phyloP scores from a whole-genome alignment of 2,113 vertebrate genomes.

The Pelodiscus sinensis region DNA sequence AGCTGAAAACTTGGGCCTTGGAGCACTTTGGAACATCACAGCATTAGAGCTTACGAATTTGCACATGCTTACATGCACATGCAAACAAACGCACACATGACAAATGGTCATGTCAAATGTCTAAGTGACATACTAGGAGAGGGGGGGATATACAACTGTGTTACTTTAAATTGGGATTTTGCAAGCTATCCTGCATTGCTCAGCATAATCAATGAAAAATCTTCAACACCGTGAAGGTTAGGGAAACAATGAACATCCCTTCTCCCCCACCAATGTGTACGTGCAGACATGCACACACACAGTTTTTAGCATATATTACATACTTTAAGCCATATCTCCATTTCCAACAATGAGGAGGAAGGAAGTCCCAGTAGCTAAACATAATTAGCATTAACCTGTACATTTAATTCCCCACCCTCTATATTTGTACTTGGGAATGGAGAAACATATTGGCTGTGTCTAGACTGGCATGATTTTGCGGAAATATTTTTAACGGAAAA shows the following conservation, averaged over 20 bases:
- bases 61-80: accelerated
- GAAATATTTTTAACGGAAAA: too few relatives aligned
- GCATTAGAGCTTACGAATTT: accelerated
- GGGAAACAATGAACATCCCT: not conserved
- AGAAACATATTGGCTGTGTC: too few relatives aligned
- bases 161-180: not conserved
- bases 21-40: not conserved
- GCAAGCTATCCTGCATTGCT: not conserved
- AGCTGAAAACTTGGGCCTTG: not conserved
- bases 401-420: accelerated
- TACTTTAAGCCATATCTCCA: accelerated
- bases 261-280: accelerated
- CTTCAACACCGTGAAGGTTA: accelerated
- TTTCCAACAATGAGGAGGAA: accelerated
- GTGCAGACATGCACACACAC: not conserved
- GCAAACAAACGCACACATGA: not conserved
- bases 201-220: accelerated
- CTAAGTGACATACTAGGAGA: accelerated
- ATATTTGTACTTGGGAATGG: not conserved
- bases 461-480: too few relatives aligned
- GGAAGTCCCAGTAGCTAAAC: not conserved
- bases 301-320: accelerated
- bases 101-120: accelerated
- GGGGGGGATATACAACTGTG: accelerated
- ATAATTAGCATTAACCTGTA: accelerated